phyloP scores from a whole-genome alignment of 2,888 invertebrate species.

The Hyppa rectilinea region DNA sequence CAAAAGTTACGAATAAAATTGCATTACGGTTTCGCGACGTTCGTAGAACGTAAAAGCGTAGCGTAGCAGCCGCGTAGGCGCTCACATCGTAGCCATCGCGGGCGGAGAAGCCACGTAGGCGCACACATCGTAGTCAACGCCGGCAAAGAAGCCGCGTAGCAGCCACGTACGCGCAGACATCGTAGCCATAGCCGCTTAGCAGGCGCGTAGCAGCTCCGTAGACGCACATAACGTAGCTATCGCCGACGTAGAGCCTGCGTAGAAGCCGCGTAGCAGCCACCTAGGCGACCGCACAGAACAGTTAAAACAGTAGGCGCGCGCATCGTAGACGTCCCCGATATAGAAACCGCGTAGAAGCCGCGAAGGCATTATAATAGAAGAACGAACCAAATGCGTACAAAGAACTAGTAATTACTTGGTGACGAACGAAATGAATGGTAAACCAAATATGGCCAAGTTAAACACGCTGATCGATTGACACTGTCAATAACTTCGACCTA shows the following conservation, averaged over 20 bases:
- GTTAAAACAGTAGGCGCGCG: not conserved
- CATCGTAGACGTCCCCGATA: no score
- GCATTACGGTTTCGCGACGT: not conserved
- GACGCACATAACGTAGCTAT: not conserved
- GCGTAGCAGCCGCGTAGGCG: not conserved
- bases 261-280: not conserved
- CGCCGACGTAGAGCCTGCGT: not conserved
- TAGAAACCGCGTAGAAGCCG: not conserved
- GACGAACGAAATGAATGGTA: conserved; percentile 2
- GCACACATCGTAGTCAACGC: not conserved
- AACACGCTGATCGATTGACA: conserved; percentile 14
- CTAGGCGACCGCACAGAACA: not conserved
- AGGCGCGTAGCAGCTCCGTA: not conserved
- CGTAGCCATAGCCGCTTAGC: not conserved
- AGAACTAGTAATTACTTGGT: not conserved
- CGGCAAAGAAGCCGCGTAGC: not conserved
- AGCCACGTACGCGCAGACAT: not conserved
- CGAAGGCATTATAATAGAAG: not conserved
- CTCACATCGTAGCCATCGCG: not conserved
- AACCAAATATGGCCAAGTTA: conserved; percentile 3
- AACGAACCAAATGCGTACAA: not conserved
- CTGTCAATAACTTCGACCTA: conserved; percentile 24
- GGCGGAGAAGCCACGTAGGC: not conserved
- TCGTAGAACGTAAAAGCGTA: not conserved
- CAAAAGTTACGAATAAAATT: not conserved